Base-by-base conservation (phyloP, 2,797 vertebrate genomes). In the Epinephelus malabaricus region DNA sequence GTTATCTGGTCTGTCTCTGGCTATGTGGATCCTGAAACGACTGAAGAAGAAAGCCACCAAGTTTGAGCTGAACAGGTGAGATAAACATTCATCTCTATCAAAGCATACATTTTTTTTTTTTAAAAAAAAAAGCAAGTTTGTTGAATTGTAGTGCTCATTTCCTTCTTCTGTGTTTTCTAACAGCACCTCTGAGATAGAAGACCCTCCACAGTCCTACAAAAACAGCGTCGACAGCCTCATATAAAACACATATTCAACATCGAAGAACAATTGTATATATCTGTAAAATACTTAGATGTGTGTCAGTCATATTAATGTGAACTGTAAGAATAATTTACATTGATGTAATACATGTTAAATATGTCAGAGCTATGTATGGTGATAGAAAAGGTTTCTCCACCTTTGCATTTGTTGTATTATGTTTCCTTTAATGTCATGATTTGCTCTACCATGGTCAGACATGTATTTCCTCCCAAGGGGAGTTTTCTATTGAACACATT, bases 11-110 rank as follows among this genome's bases (percentile, higher is more conserved):
- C 60, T 95, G 18, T 87, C 47, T 45, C 4, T 95, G 63, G 70
- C 21, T 5, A 0, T 87, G 49, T 95, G 91, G 92, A 38, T 95
- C 58, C 51, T 95, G 47, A 96, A 83, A 65, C 84, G 74, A 87
- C 15, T 95, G 53, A 91, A 59, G 64, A 30, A 63, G 46, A 95
- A 79, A 74, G 87, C 87, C 72, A 88, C 60, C 5, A 86, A 90
- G 50, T 95, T 95, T 90, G 93, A 95, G 49, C 65, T 95, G 5
- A 95, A 59, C 82, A 95, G 95, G 95, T 96, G 0, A 89, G 87
- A 75, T 6, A 12, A 51, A 15, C 7, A 17, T 43, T 69, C 2
- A 61, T 0, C 8, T 46, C 10, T 45, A 0, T 23, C 18, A 21
- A 51, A 51, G 62, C 0, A 19, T n/a, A n/a, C 9, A 43, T 3